Base-by-base conservation (phyloP, 2,888 invertebrate genomes). In the Parochlus steinenii region DNA sequence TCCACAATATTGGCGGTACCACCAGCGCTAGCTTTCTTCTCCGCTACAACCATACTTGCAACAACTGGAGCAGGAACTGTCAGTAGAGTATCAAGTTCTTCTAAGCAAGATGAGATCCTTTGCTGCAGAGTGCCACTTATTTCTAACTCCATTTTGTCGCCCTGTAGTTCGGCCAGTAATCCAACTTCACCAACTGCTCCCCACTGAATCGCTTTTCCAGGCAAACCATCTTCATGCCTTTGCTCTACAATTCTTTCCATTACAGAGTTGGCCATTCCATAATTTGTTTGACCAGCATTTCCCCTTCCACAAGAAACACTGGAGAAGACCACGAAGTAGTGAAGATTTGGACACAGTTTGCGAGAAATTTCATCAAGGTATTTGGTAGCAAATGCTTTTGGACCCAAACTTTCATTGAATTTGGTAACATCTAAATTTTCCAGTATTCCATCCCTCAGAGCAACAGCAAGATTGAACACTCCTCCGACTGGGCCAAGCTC, bases 271-370 rank as follows among this genome's bases (percentile, higher is more conserved):
- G 86, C 77, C 65, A 80, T 76, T 17, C 86, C 90, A 53, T 90
- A 90, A 61, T 85, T 87, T 12, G 81, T 74, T 61, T 92, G 90
- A 1, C 89, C 89, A 5, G 78, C 75, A 55, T 90, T 90, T 45
- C 92, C 92, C 15, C 87, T 70, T 11, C 90, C 90, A 52, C 89
- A 87, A 0, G 83, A 78, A 5, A 89, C 82, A 12, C 89, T 89
- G 0, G 90, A 90, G 62, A 90, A 92, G 5, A 23, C 23, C 10
- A 23, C 23, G 11, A 23, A 23, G 5, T 23, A 23, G 10, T 23
- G 23, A 10, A 23, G 11, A 4, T 23, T 3, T 3, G 23, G 23
- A 23, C 23, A 23, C 23, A 23, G 11, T n/a, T 10, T 23, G 3
- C 23, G 3, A n/a, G 23, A 23, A 23, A 23, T 10, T 23, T 23